These are phyloP conservation scores for Capitulum mitella DNA, from an alignment of 2,888 invertebrate species.

Conservation along the genomic window DNA sequence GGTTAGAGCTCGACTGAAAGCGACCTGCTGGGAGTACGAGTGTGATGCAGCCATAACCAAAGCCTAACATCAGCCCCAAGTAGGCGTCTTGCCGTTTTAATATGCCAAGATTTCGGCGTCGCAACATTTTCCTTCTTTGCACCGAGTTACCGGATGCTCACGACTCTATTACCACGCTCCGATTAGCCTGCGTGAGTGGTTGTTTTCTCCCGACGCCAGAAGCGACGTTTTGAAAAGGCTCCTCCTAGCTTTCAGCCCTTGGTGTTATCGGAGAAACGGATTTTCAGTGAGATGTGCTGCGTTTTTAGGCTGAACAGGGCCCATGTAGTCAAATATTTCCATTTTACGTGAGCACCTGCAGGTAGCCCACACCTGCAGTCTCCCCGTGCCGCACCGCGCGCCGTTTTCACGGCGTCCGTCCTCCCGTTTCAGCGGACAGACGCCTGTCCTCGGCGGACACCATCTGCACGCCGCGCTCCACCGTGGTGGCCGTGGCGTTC, in stretches of 20 bases:
- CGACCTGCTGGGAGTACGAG: background rate
- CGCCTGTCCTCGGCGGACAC: slow-evolving; percentile 30
- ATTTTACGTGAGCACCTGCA: background rate
- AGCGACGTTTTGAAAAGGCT: too few species aligned
- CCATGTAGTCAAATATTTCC: background rate
- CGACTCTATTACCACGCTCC: too few species aligned
- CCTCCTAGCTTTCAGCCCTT: too few species aligned
- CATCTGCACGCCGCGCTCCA: slow-evolving; percentile 41
- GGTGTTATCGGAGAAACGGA: background rate
- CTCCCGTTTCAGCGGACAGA: background rate
- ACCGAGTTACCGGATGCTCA: too few species aligned
- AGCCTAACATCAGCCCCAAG: background rate
- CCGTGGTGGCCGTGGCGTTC: slow-evolving; percentile 39
- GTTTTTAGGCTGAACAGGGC: background rate
- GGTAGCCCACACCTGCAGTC: background rate
- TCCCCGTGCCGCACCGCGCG: background rate
- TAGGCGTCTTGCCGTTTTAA: too few species aligned
- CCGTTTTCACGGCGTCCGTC: background rate
- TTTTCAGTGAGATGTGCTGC: background rate
- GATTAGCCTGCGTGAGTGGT: too few species aligned
- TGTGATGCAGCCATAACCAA: too few species aligned
- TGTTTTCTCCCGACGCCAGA: too few species aligned
- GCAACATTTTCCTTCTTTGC: too few species aligned
- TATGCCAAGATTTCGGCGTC: too few species aligned
- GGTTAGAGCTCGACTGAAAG: background rate